Conservation (phyloP, 2,113 vertebrate species). For the Sphaerodactylus townsendi region DNA sequence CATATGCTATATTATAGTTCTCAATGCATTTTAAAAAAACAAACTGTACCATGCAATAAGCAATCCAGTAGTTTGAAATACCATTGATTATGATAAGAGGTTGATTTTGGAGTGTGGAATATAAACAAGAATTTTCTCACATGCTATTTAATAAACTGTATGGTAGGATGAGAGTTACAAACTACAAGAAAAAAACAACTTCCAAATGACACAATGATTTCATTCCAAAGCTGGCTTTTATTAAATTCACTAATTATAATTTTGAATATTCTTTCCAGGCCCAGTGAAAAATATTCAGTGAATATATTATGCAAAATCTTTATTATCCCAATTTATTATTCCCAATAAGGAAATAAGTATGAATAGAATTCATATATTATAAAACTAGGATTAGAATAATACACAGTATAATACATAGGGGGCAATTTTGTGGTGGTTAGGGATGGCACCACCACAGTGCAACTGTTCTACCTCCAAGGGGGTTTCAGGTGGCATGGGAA, state of each 20-base stretch:
- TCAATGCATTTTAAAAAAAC: background rate
- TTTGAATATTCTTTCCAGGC: background rate
- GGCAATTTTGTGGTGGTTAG: too few species aligned
- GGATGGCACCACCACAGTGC: too few species aligned
- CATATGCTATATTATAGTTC: background rate
- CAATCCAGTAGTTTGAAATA: background rate
- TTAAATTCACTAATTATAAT: background rate
- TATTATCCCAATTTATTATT: too few species aligned
- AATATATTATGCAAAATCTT: too few species aligned
- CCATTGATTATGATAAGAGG: background rate
- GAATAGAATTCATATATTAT: background rate
- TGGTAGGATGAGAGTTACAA: background rate
- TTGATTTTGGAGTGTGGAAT: background rate
- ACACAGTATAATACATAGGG: too few species aligned
- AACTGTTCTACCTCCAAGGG: too few species aligned
- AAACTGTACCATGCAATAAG: background rate
- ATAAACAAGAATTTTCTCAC: background rate
- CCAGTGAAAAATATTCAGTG: background rate
- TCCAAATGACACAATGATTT: background rate
- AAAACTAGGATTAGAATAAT: background rate
- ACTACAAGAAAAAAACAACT: background rate
- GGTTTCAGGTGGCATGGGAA: too few species aligned
- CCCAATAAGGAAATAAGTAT: background rate
- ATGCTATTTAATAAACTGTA: background rate
- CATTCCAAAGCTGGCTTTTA: background rate